Evolutionary conservation across 2,888 invertebrate genomes (phyloP), one percentile per base, ranked within the genome.

Genomic region (Orthosia gracilis): DNA sequence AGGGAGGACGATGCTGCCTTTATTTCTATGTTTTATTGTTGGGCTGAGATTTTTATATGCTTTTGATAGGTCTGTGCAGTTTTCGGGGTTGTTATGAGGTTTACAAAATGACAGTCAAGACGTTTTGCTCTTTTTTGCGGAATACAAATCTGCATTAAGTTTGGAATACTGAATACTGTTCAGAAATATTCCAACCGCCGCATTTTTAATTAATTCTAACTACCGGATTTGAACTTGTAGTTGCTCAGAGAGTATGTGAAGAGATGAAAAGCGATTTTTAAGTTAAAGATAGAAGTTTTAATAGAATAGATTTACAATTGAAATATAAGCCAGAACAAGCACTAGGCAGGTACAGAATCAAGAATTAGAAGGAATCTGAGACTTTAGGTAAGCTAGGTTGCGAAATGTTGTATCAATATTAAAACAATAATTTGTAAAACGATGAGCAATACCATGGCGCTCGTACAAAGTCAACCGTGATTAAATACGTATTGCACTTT

Each of bases 401-500:
- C n/a, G n/a, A n/a, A n/a, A n/a, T n/a, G n/a, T n/a, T n/a, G n/a
- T n/a, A n/a, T n/a, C n/a, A n/a, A n/a, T n/a, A n/a, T n/a, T n/a
- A n/a, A n/a, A n/a, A n/a, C n/a, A n/a, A n/a, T n/a, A 61, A 74
- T 68, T 63, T 71, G 52, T 59, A 75, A 70, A 63, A 23, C 47
- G 23, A 59, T 69, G n/a, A 64, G 40, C 21, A 52, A 65, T 57
- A 66, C 61, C 12, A 54, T 11, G 64, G 26, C 61, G 23, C 31
- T 50, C 61, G 18, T 70, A 73, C 23, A 62, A 69, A 66, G 54
- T 65, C 50, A 49, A 18, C n/a, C 47, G 9, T 64, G 76, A 84
- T 83, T 76, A 62, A 84, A 83, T 86, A 84, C 69, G 68, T 61
- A 69, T 64, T 79, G 76, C 83, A 76, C 74, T 85, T 86, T 83